Evolutionary conservation across 2,888 invertebrate species (phyloP), one percentile per base, ranked within the genome.

Genomic region (Rhynchonema sp.): DNA sequence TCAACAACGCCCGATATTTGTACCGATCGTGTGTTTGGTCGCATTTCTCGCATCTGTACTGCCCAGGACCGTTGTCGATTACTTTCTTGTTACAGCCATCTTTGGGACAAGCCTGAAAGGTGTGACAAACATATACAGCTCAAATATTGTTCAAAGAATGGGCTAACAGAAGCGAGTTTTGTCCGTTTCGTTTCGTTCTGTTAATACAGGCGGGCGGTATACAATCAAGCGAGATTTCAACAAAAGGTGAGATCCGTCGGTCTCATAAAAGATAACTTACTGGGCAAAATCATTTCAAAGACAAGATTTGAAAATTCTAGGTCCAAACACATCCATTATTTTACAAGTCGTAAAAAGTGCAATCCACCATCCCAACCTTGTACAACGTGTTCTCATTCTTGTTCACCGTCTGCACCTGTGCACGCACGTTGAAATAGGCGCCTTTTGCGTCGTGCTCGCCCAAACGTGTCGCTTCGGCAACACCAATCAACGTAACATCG

Each of bases 1-100:
- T 23, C 28, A 87, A 74, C 59, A 96, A 77, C 64, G 91, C 77
- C 54, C 92, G 81, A 76, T 87, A 88, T 69, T 86, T 87, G 73
- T 83, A 92, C 66, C 84, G 84, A 0, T 84, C 83, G 72, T 80
- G 86, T 65, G 87, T 86, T 59, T 82, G 78, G 69, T 83, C 82
- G 73, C 96, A 96, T 74, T 94, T 94, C 74, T 94, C 94, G 74
- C 96, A 96, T 59, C 88, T 79, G 75, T 82, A 94, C 71, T 83
- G 79, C 0, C 87, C 88, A 69, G 88, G 88, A 64, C 84, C 83
- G 69, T 84, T 82, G 74, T 94, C 91, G 6, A 88, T 77, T 0
- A 94, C 79, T 75, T 96, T 96, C 74, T 94, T 96, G 73, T 92
- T 91, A 75, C 94, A 96, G 59, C 82, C 82, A 1, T 84, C 81